Base-by-base conservation (phyloP, 2,888 invertebrate species). In the Drosophila nr. medialis region DNA sequence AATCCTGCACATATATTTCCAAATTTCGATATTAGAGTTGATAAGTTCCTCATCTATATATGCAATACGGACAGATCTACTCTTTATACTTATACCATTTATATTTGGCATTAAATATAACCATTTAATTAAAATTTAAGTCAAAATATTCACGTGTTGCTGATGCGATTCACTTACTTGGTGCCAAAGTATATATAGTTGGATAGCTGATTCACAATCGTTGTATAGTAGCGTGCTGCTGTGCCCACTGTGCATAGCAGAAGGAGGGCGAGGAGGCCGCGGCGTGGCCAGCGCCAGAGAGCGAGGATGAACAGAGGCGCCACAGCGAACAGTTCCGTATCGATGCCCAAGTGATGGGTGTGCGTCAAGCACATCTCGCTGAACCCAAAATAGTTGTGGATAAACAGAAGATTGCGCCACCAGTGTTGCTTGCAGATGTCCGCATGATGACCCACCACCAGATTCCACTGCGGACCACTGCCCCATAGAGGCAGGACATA, bases 361-460 rank as follows among this genome's bases (percentile, higher is more conserved):
- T 96, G 96, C 0, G 95, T 96, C 29, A 96, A 92, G 85, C 96
- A 96, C 95, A 96, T 96, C 82, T 96, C 94, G 84, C 95, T 94
- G 83, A 96, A 96, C 48, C 96, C 96, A 86, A 95, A 96, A 88
- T 95, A 96, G 90, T 96, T 96, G 86, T 96, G 96, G 63, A 96
- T 95, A 79, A 96, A 96, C 1, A 96, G 91, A 72, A 96, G 93
- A 87, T 96, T 96, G 82, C 95, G 94, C 96, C 96, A 96, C 95
- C 96, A 95, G 65, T 95, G 94, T 82, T 94, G 93, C 90, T 95
- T 95, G 91, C 96, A 96, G 64, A 95, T 94, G 53, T 95, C 94
- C 0, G 96, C 94, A 90, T 96, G 95, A 81, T 95, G 95, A 0
- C 94, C 94, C 8, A 96, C 94, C 0, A 96, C 95, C 24, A 95